Evolutionary conservation across 2,888 invertebrate genomes (phyloP).

Genomic region (Drosophila cognata): DNA sequence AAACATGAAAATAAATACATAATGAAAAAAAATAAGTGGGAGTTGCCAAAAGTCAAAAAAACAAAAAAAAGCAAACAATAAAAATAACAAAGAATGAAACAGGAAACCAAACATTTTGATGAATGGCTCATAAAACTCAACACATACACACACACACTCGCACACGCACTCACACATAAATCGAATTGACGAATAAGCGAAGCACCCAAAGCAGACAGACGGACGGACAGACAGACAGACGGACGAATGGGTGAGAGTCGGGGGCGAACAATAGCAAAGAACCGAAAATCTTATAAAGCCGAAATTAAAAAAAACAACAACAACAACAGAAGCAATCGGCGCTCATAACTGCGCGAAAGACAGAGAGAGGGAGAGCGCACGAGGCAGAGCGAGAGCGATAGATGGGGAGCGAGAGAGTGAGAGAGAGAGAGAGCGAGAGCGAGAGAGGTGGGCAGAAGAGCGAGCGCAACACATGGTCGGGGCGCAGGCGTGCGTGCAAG

Average conservation of each 20-base stretch:
- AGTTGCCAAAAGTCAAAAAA: slow-evolving; percentile 76
- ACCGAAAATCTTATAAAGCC: slow-evolving; percentile 78
- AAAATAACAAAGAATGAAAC: slow-evolving; percentile 45
- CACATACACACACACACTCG: slow-evolving; percentile 33
- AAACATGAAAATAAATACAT: slow-evolving; percentile 33
- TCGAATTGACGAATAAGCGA: slow-evolving; percentile 77
- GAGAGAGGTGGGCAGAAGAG: slow-evolving; percentile 44
- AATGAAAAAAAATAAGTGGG: slow-evolving; percentile 76
- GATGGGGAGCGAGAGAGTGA: slow-evolving; percentile 37
- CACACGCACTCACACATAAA: slow-evolving; percentile 29
- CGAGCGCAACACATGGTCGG: slow-evolving; percentile 53
- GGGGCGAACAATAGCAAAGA: slow-evolving; percentile 62
- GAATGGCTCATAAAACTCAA: slow-evolving; percentile 80
- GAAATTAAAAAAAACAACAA: slow-evolving; percentile 72
- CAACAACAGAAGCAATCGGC: slow-evolving; percentile 50
- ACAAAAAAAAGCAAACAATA: slow-evolving; percentile 16
- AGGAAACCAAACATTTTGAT: slow-evolving; percentile 72
- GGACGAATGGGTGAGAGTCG: slow-evolving; percentile 1
- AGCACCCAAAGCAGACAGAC: slow-evolving; percentile 64
- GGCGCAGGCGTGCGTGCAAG: slow-evolving; percentile 58
- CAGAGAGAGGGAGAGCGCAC: slow-evolving; percentile 21
- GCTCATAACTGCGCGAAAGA: slow-evolving; percentile 72
- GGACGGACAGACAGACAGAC: slow-evolving; percentile 28
- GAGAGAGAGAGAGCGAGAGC: slow-evolving; percentile 24
- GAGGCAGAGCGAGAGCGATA: slow-evolving; percentile 47